Percentiles rank a stretch among this genome's conserved stretches.
These are phyloP conservation scores for Oncopeltus fasciatus DNA, from an alignment of 1,140 invertebrate genomes.

Conservation along the genomic window DNA sequence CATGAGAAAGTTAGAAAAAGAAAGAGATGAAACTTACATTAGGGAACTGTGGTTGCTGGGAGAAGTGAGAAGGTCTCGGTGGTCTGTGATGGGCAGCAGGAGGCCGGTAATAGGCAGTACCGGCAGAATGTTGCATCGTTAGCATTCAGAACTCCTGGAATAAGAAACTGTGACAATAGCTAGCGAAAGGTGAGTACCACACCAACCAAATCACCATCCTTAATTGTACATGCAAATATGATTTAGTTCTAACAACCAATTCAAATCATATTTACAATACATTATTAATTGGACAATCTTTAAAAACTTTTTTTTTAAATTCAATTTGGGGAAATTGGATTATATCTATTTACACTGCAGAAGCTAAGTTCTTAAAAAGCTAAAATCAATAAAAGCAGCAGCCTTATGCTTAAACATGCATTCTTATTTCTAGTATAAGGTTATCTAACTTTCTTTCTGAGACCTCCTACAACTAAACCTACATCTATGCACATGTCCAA, in stretches of 20 bases:
- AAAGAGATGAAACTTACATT: slow-evolving; percentile 1
- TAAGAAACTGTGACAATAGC: neutral
- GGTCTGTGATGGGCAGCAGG: neutral
- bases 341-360: neutral
- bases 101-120: slow-evolving; percentile 6
- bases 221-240: neutral
- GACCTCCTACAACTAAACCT: too few species aligned
- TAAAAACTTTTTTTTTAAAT: neutral
- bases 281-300: neutral
- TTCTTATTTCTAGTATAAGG: too few species aligned
- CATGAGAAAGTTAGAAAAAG: too few species aligned
- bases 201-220: neutral
- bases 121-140: slow-evolving; percentile 7
- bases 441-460: too few species aligned
- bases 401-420: too few species aligned
- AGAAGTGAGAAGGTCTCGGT: neutral
- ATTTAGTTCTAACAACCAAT: too few species aligned
- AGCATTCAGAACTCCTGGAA: slow-evolving; percentile 7
- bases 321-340: neutral
- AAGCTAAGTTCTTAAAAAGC: neutral
- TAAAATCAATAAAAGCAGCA: too few species aligned
- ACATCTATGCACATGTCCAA: too few species aligned
- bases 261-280: neutral
- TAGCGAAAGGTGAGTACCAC: neutral
- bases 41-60: neutral